phyloP scores from a whole-genome alignment of 30 jellyfish, hydroid and myxozoan species.

The Phacellophora camtschatica region DNA sequence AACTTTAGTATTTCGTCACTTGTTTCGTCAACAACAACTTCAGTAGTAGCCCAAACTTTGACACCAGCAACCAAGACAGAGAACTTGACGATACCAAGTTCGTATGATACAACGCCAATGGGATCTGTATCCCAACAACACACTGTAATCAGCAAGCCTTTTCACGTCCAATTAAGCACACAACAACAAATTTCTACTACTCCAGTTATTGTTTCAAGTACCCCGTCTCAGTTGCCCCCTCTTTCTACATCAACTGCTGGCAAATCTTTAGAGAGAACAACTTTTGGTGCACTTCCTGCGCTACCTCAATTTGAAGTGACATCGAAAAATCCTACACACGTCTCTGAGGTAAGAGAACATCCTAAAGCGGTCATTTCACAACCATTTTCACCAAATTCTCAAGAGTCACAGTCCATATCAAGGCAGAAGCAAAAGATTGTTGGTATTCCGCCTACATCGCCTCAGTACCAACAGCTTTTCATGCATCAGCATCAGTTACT shows the following conservation, averaged over 20 bases:
- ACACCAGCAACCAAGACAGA: neutral
- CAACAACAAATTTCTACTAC: no score
- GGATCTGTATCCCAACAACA: neutral
- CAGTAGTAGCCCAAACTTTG: neutral
- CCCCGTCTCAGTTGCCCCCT: neutral
- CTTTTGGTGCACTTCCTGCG: no score
- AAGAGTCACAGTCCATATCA: neutral
- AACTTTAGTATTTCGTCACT: neutral
- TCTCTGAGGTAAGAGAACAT: neutral
- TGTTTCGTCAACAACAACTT: neutral
- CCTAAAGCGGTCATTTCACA: constrained; percentile 11
- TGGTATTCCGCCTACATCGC: constrained; percentile 77
- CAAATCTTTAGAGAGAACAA: no score
- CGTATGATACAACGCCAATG: neutral
- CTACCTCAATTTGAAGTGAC: no score
- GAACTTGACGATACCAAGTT: neutral
- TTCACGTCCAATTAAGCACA: neutral
- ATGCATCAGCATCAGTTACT: constrained; percentile 95
- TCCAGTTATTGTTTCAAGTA: no score
- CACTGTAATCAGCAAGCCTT: neutral
- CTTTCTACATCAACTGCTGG: neutral
- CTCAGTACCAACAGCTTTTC: constrained; percentile 90
- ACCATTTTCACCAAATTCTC: constrained; percentile 39
- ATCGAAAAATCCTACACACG: neutral
- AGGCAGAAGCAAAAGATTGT: constrained; percentile 34